Conservation (phyloP, 2,113 vertebrate genomes). For the Pangasianodon gigas region DNA sequence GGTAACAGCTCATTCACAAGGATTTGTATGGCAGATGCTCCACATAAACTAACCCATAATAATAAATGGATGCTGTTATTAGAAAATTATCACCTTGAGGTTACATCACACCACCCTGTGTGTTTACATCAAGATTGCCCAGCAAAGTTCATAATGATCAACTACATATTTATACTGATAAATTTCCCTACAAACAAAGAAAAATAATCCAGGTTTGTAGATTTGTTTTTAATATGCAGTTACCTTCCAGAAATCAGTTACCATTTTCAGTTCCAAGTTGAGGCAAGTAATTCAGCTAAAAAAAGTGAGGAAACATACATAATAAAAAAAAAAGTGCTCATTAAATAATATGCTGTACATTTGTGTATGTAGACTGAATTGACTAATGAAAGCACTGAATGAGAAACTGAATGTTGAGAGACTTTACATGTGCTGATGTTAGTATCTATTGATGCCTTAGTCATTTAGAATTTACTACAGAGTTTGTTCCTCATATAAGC, state of each 20-base stretch:
- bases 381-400: conserved; percentile 30
- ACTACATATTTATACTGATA: neutral
- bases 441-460: neutral
- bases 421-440: neutral
- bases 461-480: neutral
- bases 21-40: neutral
- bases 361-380: conserved; percentile 19
- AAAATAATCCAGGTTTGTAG: conserved; percentile 22
- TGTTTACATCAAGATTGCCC: neutral
- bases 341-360: conserved; percentile 69
- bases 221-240: conserved; percentile 73
- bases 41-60: neutral
- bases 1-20: neutral
- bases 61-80: neutral
- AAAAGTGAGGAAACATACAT: conserved; percentile 54
- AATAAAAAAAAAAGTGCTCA: conserved; percentile 62
- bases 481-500: neutral
- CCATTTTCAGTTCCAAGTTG: conserved; percentile 72
- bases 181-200: neutral
- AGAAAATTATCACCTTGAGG: neutral
- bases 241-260: conserved; percentile 68
- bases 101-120: neutral
- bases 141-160: neutral
- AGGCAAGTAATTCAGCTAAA: conserved; percentile 74
- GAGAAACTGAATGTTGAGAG: neutral